phyloP scores from a whole-genome alignment of 2,113 vertebrate genomes.

The Pholis gunnellus region DNA sequence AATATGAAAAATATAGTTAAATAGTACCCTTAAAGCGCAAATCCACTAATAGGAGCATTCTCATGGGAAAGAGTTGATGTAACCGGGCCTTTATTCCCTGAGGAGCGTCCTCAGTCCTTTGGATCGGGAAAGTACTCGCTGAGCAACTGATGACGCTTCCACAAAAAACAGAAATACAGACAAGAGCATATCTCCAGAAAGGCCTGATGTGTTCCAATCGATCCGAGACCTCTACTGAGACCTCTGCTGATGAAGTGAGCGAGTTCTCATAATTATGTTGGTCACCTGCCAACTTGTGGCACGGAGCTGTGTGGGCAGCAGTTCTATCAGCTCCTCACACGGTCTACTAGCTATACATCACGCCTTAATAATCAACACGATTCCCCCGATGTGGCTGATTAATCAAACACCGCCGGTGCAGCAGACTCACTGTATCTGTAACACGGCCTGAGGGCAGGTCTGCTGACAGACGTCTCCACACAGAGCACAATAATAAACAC shows the following conservation, averaged over 20 bases:
- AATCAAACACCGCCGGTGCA: conserved; percentile 15
- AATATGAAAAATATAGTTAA: too few species aligned
- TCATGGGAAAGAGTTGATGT: too few species aligned
- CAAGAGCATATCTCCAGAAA: background rate
- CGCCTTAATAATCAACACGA: conserved; percentile 44
- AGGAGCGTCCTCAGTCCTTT: background rate
- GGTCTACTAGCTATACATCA: background rate
- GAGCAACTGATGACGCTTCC: background rate
- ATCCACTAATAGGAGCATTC: background rate
- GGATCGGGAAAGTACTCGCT: background rate
- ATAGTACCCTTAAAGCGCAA: background rate
- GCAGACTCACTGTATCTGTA: conserved; percentile 28
- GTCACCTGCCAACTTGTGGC: conserved; percentile 12
- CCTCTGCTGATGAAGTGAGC: background rate
- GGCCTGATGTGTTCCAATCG: background rate
- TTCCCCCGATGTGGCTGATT: conserved; percentile 34
- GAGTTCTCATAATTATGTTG: background rate
- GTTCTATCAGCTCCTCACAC: conserved; percentile 14
- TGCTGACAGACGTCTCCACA: conserved; percentile 66
- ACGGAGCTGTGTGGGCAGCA: conserved; percentile 8
- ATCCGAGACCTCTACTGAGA: background rate
- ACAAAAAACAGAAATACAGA: background rate
- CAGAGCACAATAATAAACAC: conserved; percentile 71
- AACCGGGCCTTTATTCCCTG: too few species aligned
- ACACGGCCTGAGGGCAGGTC: conserved; percentile 29